Base-by-base conservation (phyloP, 2,113 vertebrate species). In the Hemiscyllium ocellatum region DNA sequence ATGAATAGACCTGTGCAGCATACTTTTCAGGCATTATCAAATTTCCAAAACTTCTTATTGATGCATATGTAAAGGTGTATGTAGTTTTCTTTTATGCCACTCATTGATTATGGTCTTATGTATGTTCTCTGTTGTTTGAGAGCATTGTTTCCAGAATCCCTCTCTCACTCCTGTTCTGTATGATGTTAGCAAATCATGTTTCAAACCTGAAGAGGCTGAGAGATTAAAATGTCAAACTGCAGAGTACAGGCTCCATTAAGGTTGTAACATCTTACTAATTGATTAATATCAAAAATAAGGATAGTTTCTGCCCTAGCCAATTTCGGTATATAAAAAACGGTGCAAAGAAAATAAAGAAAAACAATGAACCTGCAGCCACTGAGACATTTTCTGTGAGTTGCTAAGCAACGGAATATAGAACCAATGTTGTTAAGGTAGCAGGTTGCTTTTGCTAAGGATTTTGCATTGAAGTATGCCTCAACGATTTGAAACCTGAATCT, bases 391-490 rank as follows among this genome's bases (percentile, higher is more conserved):
- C 69, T 33, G 68, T 33, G 69, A 52, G 94, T 95, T 95, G 94
- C 94, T 72, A 95, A 72, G 94, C 94, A 95, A 95, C 94, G 33
- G 69, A 95, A 72, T 72, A 47, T 47, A 47, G 42, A 50, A 29
- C 94, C 69, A 52, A 72, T 72, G 94, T 72, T 72, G 94, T 95
- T 95, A 72, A 72, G 94, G 94, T 50, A 72, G 94, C 42, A 95
- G 68, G 26, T 50, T 76, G 42, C 26, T 95, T 33, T 95, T 47
- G 33, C 42, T 19, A 13, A 52, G 94, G 69, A 26, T 29, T 26
- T 52, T 70, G 89, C 37, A 66, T 93, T n/a, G 33, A 66, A 93
- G 68, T 72, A 95, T 12, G 66, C 68, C 13, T 95, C 94, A 76
- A 29, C 50, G 94, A 95, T 72, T 95, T 95, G 69, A 70, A 95